phyloP scores from a whole-genome alignment of 2,888 invertebrate genomes.

The Auanema freiburgensis region DNA sequence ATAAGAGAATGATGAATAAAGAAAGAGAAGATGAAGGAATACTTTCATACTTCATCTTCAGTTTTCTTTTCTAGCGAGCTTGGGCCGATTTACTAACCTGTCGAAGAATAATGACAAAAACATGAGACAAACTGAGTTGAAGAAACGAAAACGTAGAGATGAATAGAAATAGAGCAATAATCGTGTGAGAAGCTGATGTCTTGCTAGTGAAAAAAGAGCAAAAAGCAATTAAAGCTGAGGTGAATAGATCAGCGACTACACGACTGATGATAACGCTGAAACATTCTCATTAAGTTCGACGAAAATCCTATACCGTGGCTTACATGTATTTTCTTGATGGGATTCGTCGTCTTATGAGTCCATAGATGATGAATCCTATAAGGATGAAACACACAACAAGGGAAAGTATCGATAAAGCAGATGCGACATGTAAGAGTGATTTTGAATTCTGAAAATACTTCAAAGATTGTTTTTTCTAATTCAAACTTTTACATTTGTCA shows the following conservation, averaged over 20 bases:
- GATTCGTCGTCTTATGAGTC: conserved; percentile 34
- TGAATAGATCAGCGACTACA: conserved; percentile 38
- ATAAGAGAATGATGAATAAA: background rate
- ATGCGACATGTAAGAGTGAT: conserved; percentile 32
- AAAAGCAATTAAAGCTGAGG: conserved; percentile 35
- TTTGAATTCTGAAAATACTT: conserved; percentile 29
- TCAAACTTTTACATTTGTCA: conserved; percentile 10
- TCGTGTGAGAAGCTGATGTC: conserved; percentile 42
- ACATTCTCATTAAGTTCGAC: background rate
- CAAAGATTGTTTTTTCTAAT: background rate
- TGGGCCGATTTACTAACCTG: conserved; percentile 28
- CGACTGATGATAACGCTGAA: conserved; percentile 42
- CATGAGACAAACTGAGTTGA: conserved; percentile 45
- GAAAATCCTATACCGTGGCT: conserved; percentile 1
- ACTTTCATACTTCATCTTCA: background rate
- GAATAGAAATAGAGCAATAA: conserved; percentile 48
- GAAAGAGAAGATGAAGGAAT: background rate
- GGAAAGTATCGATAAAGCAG: conserved; percentile 36
- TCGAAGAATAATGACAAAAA: conserved; percentile 41
- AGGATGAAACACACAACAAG: conserved; percentile 29
- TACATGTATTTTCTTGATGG: conserved; percentile 48
- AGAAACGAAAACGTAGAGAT: conserved; percentile 50
- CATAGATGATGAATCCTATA: conserved; percentile 35
- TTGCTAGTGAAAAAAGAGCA: conserved; percentile 35
- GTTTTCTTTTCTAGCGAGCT: no score